A percentile compares a stretch with the other conserved stretches of the same genome.
phyloP scores from a whole-genome alignment of 2,113 vertebrate genomes.

The Pygathrix nemaeus region DNA sequence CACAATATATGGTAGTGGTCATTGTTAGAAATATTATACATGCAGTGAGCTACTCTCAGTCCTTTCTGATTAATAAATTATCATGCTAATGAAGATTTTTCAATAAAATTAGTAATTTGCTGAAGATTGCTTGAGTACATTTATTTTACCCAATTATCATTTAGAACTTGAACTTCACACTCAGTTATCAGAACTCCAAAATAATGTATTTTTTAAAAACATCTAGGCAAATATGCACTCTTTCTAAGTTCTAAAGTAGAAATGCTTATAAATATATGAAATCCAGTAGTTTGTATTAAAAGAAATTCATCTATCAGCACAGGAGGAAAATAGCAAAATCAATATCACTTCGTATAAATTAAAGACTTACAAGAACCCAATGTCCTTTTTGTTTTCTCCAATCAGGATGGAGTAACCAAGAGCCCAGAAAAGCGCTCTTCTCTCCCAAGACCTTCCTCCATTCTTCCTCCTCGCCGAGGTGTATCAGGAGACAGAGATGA shows the following conservation, averaged over 20 bases:
- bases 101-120: conserved; percentile 25
- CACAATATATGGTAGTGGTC: background rate
- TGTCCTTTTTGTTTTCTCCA: conserved; percentile 36
- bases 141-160: background rate
- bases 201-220: conserved; percentile 8
- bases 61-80: background rate
- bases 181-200: background rate
- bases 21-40: background rate
- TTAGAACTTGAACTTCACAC: background rate
- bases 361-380: background rate
- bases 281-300: background rate
- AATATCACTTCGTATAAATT: background rate
- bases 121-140: background rate
- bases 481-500: conserved; percentile 92
- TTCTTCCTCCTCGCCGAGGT: conserved; percentile 90
- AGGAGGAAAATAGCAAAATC: background rate
- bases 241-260: background rate
- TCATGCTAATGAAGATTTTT: background rate
- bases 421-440: conserved; percentile 96
- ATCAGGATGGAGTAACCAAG: conserved; percentile 92
- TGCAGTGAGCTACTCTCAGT: background rate
- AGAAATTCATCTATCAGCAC: background rate
- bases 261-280: background rate
- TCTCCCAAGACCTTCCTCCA: conserved; percentile 92
- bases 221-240: background rate